These are phyloP conservation scores for Pterobdella sp. DNA, from an alignment of 2,888 invertebrate species.

Conservation along the genomic window DNA sequence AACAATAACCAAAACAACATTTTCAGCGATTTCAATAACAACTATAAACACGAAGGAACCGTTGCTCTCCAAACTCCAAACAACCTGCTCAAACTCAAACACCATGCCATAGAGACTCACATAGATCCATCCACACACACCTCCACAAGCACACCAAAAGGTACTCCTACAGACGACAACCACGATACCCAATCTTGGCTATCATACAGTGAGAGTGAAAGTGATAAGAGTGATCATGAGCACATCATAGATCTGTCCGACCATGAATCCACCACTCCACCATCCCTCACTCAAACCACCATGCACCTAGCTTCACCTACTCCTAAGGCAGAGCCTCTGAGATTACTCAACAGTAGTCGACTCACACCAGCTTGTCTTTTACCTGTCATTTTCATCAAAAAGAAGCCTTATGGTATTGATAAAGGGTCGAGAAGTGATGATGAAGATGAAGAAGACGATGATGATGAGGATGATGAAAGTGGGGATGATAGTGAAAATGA, in stretches of 20 bases:
- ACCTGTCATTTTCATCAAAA: slow-evolving; percentile 25
- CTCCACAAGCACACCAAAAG: neutral
- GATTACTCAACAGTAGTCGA: neutral
- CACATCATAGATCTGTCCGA: slow-evolving; percentile 22
- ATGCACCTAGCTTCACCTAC: neutral
- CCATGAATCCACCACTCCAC: neutral
- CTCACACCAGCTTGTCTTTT: slow-evolving; percentile 29
- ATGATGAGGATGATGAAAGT: slow-evolving; percentile 10
- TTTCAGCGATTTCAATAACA: slow-evolving; percentile 1
- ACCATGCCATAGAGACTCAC: neutral
- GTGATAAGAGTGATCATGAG: slow-evolving; percentile 16
- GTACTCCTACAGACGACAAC: neutral
- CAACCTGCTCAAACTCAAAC: neutral
- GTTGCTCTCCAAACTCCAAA: neutral
- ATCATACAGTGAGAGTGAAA: slow-evolving; percentile 15
- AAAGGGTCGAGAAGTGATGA: neutral
- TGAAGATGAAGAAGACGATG: slow-evolving; percentile 3
- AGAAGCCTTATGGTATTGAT: neutral
- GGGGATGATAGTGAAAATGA: neutral
- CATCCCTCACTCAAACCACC: neutral
- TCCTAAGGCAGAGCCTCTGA: neutral
- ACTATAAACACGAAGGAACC: neutral
- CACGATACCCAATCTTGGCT: slow-evolving; percentile 10
- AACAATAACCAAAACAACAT: neutral
- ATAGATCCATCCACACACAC: neutral